These are phyloP conservation scores for Akabosia matsudoensis DNA, from an alignment of 1,140 invertebrate genomes.

Conservation along the genomic window DNA sequence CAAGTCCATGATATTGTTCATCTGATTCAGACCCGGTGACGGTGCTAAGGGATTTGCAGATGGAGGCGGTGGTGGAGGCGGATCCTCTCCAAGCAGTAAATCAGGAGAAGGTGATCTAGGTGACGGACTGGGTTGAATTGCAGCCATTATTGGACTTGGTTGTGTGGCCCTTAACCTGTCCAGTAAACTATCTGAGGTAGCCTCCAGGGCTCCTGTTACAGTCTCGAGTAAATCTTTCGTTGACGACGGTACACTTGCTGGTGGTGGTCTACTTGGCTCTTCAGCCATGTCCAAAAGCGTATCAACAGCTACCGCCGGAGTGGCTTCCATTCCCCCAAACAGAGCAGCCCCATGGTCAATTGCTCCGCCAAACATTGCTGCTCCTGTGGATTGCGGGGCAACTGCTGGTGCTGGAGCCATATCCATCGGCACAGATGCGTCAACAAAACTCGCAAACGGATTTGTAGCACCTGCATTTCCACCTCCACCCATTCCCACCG, in stretches of 20 bases:
- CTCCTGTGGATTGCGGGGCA: background rate
- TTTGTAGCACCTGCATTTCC: constrained; percentile 46
- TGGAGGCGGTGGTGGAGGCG: constrained; percentile 29
- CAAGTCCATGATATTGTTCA: constrained; percentile 35
- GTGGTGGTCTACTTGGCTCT: constrained; percentile 47
- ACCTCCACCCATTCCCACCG: no score
- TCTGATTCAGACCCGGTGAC: constrained; percentile 27
- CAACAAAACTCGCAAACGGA: constrained; percentile 47
- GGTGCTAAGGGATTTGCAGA: constrained; percentile 35
- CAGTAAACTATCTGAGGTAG: constrained; percentile 75
- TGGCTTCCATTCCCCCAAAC: background rate
- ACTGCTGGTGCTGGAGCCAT: background rate
- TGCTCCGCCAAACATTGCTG: background rate
- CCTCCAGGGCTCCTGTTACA: constrained; percentile 82
- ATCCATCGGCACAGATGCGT: constrained; percentile 3
- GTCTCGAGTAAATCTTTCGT: constrained; percentile 80
- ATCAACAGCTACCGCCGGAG: background rate
- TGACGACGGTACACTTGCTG: constrained; percentile 60
- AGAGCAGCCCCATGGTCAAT: background rate
- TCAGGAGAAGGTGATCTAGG: constrained; percentile 69
- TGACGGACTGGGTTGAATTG: constrained; percentile 66
- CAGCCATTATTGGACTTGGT: constrained; percentile 48
- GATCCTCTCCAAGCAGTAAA: constrained; percentile 60
- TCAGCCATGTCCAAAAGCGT: background rate
- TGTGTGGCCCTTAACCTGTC: constrained; percentile 73